phyloP scores from a whole-genome alignment of 2,113 vertebrate genomes.

The Prionailurus viverrinus region DNA sequence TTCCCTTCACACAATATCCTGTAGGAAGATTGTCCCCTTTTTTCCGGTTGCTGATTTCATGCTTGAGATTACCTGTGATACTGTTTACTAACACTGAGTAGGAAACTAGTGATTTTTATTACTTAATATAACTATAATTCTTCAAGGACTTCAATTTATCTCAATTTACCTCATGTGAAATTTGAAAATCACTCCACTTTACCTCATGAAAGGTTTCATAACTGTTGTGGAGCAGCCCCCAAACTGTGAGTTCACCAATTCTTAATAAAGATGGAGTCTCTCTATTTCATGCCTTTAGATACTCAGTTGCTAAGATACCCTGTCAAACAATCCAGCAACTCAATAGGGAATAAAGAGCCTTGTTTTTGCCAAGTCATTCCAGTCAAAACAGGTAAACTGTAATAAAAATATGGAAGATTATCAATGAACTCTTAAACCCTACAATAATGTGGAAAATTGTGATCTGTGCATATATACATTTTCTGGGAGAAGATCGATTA shows the following conservation, averaged over 20 bases:
- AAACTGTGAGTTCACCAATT: background rate
- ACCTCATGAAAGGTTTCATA: background rate
- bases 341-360: background rate
- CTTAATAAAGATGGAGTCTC: constrained; percentile 8
- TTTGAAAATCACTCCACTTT: constrained; percentile 36
- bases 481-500: background rate
- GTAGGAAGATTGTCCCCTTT: background rate
- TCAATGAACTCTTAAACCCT: constrained; percentile 46
- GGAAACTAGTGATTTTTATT: constrained; percentile 20
- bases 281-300: constrained; percentile 40
- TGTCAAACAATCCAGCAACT: constrained; percentile 42
- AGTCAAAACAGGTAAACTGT: constrained; percentile 56
- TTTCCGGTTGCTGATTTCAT: background rate
- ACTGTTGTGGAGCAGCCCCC: background rate
- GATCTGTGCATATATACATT: background rate
- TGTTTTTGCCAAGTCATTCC: constrained; percentile 55
- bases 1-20: background rate
- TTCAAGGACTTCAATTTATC: background rate
- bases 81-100: background rate
- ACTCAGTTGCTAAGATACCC: constrained; percentile 60
- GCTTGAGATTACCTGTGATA: background rate
- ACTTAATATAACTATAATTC: background rate
- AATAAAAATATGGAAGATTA: constrained; percentile 42
- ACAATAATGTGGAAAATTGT: constrained; percentile 39
- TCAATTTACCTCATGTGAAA: background rate